Evolutionary conservation across 2,113 vertebrate species (phyloP).

Genomic region (Colaptes auratus): DNA sequence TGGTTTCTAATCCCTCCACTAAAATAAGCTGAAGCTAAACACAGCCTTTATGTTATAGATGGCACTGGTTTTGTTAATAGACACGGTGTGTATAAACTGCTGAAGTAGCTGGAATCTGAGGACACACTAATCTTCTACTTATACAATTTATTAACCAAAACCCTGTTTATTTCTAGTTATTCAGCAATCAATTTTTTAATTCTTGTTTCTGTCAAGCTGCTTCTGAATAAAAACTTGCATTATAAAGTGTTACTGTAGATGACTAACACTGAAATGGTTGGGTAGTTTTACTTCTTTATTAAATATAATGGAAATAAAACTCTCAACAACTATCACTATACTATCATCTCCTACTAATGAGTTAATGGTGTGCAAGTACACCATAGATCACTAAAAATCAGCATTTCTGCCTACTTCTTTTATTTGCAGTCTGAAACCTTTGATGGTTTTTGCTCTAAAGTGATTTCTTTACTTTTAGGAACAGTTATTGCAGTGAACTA

Average conservation of each 20-base stretch:
- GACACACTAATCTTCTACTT: neutral
- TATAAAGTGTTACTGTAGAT: neutral
- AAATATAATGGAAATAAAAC: neutral
- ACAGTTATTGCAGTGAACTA: neutral
- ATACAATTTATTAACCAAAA: neutral
- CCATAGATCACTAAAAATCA: neutral
- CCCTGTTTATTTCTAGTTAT: neutral
- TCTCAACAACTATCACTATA: neutral
- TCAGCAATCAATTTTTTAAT: neutral
- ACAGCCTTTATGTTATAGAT: neutral
- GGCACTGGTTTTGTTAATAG: neutral
- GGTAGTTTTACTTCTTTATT: neutral
- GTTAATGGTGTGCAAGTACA: neutral
- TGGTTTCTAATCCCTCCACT: neutral
- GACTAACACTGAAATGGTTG: neutral
- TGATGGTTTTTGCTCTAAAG: neutral
- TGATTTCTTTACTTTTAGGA: neutral
- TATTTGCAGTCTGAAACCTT: neutral
- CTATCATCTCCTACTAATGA: neutral
- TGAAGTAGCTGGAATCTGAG: neutral
- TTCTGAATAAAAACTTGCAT: neutral
- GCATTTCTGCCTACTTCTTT: neutral
- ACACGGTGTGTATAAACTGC: neutral
- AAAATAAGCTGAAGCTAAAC: neutral
- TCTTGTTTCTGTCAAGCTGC: neutral